Evolutionary conservation across 2,113 vertebrate genomes (phyloP).

Genomic region (Empidonax traillii): DNA sequence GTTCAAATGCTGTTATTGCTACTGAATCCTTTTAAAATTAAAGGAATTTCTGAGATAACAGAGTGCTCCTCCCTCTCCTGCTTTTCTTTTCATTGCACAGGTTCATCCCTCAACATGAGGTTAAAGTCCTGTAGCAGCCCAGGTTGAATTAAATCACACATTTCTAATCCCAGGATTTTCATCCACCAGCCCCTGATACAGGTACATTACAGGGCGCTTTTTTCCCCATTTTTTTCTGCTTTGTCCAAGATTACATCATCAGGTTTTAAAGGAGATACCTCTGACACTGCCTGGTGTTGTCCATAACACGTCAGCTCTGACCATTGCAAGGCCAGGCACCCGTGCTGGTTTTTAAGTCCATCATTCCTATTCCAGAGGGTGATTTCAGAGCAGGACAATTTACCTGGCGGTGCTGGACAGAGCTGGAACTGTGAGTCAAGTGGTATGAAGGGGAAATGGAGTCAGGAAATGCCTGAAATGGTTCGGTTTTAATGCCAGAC

Average conservation of each 20-base stretch:
- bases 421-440: not conserved
- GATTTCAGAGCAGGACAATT: not conserved
- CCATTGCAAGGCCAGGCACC: not conserved
- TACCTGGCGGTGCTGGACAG: not conserved
- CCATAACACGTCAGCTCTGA: not conserved
- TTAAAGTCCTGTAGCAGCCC: not conserved
- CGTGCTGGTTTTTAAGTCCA: not conserved
- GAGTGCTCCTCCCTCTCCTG: not conserved
- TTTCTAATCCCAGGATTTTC: not conserved
- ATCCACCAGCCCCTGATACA: not conserved
- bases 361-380: not conserved
- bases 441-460: not conserved
- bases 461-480: not conserved
- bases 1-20: not conserved
- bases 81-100: not conserved
- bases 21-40: not conserved
- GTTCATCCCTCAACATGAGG: not conserved
- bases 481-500: not conserved
- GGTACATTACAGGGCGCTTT: not conserved
- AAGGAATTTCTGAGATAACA: not conserved
- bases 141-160: not conserved
- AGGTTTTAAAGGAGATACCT: not conserved
- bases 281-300: not conserved
- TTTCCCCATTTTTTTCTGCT: not conserved
- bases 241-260: not conserved